Conservation (phyloP, 23 tunicate species). For the Styela clava region DNA sequence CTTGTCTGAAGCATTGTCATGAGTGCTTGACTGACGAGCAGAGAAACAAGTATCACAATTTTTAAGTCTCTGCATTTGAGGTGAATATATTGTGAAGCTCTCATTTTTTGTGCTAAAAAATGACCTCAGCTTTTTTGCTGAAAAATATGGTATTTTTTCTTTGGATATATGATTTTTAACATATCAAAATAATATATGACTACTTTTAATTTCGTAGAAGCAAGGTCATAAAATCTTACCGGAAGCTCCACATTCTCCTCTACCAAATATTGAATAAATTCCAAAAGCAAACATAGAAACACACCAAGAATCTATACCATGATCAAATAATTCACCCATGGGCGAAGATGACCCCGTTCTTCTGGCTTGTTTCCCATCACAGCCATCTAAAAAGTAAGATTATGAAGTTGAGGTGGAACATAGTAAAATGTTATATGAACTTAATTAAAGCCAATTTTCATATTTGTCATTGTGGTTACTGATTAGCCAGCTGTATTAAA, state of each 20-base stretch:
- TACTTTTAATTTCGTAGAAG: no score
- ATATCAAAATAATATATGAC: not conserved
- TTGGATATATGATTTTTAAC: no score
- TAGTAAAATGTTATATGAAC: not conserved
- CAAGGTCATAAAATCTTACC: not conserved
- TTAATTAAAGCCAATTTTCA: not conserved
- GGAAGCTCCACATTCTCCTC: constrained; percentile 33
- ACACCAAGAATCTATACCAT: constrained; percentile 98
- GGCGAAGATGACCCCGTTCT: constrained; percentile 97
- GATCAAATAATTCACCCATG: constrained; percentile 98
- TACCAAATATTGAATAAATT: constrained; percentile 67
- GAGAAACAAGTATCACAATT: no score
- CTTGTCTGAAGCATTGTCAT: no score
- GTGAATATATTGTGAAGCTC: no score
- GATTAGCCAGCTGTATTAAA: no score
- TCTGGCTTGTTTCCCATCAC: constrained; percentile 98
- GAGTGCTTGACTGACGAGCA: no score
- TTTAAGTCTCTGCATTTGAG: no score
- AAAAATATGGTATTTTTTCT: no score
- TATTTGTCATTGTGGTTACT: not conserved
- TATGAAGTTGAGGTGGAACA: not conserved
- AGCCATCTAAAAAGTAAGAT: constrained; percentile 60
- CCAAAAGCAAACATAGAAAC: constrained; percentile 77
- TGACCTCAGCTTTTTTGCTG: no score
- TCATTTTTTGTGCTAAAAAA: no score